These are phyloP conservation scores for Lethocerus indicus DNA, from an alignment of 1,140 invertebrate genomes.

Conservation along the genomic window DNA sequence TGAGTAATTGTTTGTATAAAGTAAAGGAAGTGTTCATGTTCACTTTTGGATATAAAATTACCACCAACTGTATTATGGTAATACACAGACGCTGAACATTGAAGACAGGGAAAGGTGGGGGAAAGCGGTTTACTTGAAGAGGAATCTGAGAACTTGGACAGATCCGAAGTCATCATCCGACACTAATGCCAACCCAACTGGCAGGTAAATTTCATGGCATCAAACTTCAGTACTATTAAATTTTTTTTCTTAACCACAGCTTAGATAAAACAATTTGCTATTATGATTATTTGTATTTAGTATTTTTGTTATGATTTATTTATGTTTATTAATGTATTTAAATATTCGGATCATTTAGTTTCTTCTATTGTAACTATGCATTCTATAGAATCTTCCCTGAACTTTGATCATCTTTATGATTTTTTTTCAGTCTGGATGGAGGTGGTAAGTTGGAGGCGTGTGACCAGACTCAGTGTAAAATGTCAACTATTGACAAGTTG, in stretches of 20 bases:
- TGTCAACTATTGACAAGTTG: slow-evolving; percentile 49
- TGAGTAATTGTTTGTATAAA: too few species aligned
- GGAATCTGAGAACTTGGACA: slow-evolving; percentile 35
- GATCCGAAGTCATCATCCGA: slow-evolving; percentile 6
- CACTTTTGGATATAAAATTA: background rate
- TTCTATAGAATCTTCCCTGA: background rate
- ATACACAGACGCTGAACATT: slow-evolving; percentile 5
- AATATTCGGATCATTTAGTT: background rate
- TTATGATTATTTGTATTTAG: background rate
- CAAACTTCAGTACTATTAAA: background rate
- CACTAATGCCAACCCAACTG: slow-evolving; percentile 7
- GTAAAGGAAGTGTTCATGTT: too few species aligned
- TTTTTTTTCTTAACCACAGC: background rate
- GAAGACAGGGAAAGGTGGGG: slow-evolving; percentile 19
- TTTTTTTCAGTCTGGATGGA: background rate
- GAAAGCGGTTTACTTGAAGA: slow-evolving; percentile 44
- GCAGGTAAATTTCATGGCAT: background rate
- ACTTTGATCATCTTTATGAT: background rate
- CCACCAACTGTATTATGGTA: background rate
- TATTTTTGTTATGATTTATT: background rate
- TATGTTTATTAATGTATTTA: background rate
- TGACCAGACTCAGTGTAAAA: slow-evolving; percentile 54
- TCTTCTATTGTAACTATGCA: background rate
- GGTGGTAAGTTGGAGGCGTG: slow-evolving; percentile 25
- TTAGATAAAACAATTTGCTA: background rate